These are phyloP conservation scores for Acestrorhynchus altus DNA, from an alignment of 2,797 vertebrate species.

Conservation along the genomic window DNA sequence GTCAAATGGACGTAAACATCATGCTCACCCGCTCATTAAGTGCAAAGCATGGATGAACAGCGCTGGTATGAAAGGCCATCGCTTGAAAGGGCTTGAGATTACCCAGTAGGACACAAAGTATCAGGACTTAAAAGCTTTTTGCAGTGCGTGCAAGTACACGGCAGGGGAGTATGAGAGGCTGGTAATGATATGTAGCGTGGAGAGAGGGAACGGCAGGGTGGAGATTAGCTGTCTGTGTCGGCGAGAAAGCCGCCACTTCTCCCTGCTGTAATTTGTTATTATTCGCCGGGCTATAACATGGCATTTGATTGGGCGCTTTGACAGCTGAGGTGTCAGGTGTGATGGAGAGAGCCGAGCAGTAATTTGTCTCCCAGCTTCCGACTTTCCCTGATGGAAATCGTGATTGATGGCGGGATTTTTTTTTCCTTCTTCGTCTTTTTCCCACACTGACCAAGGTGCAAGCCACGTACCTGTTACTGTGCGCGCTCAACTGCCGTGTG, in stretches of 20 bases:
- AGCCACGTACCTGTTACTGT: neutral
- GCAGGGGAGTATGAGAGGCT: conserved; percentile 28
- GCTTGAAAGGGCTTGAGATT: conserved; percentile 19
- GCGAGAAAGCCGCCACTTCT: conserved; percentile 27
- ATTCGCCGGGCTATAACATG: conserved; percentile 32
- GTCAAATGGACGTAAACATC: neutral
- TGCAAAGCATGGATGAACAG: neutral
- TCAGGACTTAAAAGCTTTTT: conserved; percentile 26
- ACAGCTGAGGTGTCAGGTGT: conserved; percentile 26
- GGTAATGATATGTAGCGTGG: conserved; percentile 43
- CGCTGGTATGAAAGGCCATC: neutral
- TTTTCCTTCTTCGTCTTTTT: neutral
- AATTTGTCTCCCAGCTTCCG: conserved; percentile 46
- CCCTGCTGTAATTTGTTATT: conserved; percentile 31
- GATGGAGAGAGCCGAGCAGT: conserved; percentile 39
- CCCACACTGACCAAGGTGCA: conserved; percentile 17
- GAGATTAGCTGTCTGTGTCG: conserved; percentile 25
- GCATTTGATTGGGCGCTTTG: conserved; percentile 34
- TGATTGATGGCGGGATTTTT: conserved; percentile 54
- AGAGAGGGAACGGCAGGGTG: neutral
- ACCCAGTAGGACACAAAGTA: conserved; percentile 16
- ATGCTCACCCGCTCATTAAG: neutral
- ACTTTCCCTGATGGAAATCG: conserved; percentile 41
- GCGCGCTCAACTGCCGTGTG: neutral
- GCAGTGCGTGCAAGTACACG: conserved; percentile 34